These are phyloP conservation scores for Typhlichthys eigenmanni DNA, from an alignment of 2,797 vertebrate species.

Conservation along the genomic window DNA sequence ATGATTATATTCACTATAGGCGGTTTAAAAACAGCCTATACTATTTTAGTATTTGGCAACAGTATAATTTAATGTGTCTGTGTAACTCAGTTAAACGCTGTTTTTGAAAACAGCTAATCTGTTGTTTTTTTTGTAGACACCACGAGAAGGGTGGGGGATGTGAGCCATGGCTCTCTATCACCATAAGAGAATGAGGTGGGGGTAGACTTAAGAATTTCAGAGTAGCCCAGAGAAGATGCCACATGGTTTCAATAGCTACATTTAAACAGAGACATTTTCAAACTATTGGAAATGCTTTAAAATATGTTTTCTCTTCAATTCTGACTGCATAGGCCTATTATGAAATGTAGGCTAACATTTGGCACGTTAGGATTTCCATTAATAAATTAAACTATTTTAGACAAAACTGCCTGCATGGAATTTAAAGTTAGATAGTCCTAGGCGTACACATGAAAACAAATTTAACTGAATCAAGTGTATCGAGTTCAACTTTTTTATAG, in stretches of 20 bases:
- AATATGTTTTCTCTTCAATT: not conserved
- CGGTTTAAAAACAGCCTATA: no score
- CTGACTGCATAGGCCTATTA: not conserved
- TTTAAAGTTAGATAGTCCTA: no score
- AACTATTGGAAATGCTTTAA: not conserved
- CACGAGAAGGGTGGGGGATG: conserved; percentile 55
- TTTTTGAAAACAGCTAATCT: not conserved
- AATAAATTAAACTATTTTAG: not conserved
- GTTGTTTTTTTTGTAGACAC: not conserved
- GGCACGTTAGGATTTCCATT: not conserved
- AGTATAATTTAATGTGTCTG: no score
- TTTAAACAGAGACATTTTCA: conserved; percentile 9
- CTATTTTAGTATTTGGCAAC: no score
- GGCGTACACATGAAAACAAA: no score
- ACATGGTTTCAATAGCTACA: conserved; percentile 43
- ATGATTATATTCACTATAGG: no score
- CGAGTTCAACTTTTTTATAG: no score
- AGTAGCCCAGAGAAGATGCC: conserved; percentile 42
- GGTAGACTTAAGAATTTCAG: conserved; percentile 21
- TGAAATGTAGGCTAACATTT: not conserved
- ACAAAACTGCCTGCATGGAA: not conserved
- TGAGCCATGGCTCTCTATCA: conserved; percentile 60
- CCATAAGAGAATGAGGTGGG: conserved; percentile 48
- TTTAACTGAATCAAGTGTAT: no score
- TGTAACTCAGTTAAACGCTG: no score